Evolutionary conservation across 2,113 vertebrate genomes (phyloP), one percentile per base, ranked within the genome.

Genomic region (Chamaea fasciata): DNA sequence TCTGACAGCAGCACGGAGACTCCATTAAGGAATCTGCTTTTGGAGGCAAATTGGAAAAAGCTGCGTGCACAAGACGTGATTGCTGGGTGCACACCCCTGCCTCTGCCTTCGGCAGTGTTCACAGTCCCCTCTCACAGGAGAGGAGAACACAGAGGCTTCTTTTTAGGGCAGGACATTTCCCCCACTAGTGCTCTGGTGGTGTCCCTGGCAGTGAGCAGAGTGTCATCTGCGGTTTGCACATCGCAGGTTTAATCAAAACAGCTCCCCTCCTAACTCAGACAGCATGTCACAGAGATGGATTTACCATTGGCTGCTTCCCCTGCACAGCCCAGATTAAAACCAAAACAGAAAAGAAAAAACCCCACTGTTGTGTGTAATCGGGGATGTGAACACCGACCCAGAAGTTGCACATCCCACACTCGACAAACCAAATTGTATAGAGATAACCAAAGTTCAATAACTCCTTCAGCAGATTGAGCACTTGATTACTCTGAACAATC

Each of bases 401-500:
- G 77, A 31, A 90, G 44, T 28, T 57, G 57, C 6, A 12, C 12
- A 5, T 89, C 90, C 83, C 90, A 73, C 76, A 68, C 37, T 5
- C 79, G 69, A 62, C 83, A 78, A 92, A 68, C 68, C 82, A 52
- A 97, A 67, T 17, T 0, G 21, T 28, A 83, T 44, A 88, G 88
- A 93, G 92, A 94, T 92, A 96, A 92, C 90, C 60, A 33, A 92
- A 94, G 95, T 81, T 92, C 95, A 92, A 28, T 92, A 93, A 84
- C 87, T 89, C 50, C 90, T 93, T 89, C 82, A 92, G 92, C 85
- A 96, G 93, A 95, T 76, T 78, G 80, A 89, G 60, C 80, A 57
- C 85, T 68, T 68, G 88, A 96, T 96, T 92, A 60, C 69, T 75
- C 49, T 7, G 4, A 81, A 68, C 80, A 57, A 68, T 89, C 86